phyloP scores from a whole-genome alignment of 2,113 vertebrate species.

The Casuarius casuarius region DNA sequence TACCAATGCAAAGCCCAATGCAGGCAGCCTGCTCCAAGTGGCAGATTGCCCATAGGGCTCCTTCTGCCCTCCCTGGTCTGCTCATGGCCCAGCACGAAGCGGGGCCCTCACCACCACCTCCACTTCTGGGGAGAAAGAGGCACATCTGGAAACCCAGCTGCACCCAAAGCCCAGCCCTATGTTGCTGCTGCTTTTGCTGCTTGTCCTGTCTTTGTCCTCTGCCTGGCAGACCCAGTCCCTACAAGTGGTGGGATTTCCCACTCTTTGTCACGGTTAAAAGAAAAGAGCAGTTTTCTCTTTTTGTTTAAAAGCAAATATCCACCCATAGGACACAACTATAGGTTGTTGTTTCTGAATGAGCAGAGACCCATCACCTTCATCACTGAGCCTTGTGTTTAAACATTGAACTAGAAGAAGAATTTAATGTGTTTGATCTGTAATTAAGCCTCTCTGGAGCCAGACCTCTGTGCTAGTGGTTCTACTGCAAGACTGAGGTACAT shows the following conservation, averaged over 20 bases:
- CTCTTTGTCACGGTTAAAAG: not conserved
- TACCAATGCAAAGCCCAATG: not conserved
- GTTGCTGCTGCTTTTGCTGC: not conserved
- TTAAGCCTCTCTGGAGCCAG: not conserved
- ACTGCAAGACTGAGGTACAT: not conserved
- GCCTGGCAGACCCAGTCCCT: not conserved
- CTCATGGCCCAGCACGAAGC: not conserved
- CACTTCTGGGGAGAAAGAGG: not conserved
- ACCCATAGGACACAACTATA: not conserved
- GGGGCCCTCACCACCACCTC: not conserved
- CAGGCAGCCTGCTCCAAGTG: not conserved
- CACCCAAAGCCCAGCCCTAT: not conserved
- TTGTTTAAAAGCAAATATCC: not conserved
- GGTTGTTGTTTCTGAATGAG: rapidly evolving
- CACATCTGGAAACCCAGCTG: not conserved
- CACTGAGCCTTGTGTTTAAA: not conserved
- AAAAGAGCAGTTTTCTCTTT: not conserved
- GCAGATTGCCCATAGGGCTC: not conserved
- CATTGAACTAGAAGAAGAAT: not conserved
- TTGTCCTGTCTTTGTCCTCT: rapidly evolving
- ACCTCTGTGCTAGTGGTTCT: not conserved
- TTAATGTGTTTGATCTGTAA: not conserved
- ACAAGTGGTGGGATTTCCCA: not conserved
- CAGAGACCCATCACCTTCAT: not conserved
- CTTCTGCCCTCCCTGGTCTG: rapidly evolving